Percentiles rank a stretch among this genome's conserved stretches.
These are phyloP conservation scores for Pyrocoelia pectoralis DNA, from an alignment of 2,888 invertebrate genomes.

Conservation along the genomic window DNA sequence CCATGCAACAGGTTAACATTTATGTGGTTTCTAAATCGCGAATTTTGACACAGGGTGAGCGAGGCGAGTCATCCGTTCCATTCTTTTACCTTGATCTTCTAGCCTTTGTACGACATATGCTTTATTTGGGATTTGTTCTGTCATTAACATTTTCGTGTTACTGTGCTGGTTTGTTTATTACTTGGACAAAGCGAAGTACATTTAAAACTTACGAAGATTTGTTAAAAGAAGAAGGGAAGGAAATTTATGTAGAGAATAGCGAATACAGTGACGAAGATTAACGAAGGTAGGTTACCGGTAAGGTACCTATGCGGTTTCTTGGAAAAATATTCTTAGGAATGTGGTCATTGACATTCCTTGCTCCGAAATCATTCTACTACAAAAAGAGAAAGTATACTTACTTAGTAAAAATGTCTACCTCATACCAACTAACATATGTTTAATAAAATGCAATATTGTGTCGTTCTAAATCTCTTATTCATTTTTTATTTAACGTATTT, in stretches of 20 bases:
- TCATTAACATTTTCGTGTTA: slow-evolving; percentile 66
- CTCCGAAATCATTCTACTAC: slow-evolving; percentile 18
- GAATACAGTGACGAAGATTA: not conserved
- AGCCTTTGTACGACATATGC: slow-evolving; percentile 67
- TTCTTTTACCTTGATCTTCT: slow-evolving; percentile 41
- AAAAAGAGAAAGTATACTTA: slow-evolving; percentile 36
- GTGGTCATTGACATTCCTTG: slow-evolving; percentile 33
- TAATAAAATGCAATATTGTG: slow-evolving; percentile 26
- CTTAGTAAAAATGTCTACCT: slow-evolving; percentile 36
- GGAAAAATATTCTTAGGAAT: slow-evolving; percentile 1
- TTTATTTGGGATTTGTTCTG: slow-evolving; percentile 66
- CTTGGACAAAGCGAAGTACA: slow-evolving; percentile 60
- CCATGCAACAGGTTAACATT: slow-evolving; percentile 63
- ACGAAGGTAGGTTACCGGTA: not conserved
- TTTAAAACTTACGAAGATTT: slow-evolving; percentile 56
- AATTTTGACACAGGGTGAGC: slow-evolving; percentile 63
- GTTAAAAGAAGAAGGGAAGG: slow-evolving; percentile 14
- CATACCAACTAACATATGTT: slow-evolving; percentile 19
- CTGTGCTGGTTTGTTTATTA: slow-evolving; percentile 65
- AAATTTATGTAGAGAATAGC: not conserved
- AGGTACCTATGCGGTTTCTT: not conserved
- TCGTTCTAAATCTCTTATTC: slow-evolving; percentile 19
- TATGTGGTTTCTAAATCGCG: slow-evolving; percentile 63
- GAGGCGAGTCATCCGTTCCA: not conserved
- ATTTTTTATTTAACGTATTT: slow-evolving; percentile 33